Conservation (phyloP, 2,797 vertebrate genomes). For the Rousettus madagascariensis region DNA sequence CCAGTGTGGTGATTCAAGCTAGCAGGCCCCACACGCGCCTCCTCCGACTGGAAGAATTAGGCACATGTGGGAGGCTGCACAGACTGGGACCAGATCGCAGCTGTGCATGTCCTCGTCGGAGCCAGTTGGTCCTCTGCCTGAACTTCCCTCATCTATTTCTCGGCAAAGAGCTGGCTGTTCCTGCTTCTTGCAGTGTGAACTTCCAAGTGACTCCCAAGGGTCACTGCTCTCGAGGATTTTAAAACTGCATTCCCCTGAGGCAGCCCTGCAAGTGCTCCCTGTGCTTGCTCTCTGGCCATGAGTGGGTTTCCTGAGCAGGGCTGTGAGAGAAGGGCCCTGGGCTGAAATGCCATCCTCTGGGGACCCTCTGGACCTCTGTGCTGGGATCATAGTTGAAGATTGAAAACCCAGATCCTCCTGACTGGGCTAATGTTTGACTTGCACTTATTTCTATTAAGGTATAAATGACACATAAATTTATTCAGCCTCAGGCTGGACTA, state of each 20-base stretch:
- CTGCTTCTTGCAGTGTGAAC: background rate
- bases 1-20: background rate
- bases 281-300: background rate
- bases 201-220: background rate
- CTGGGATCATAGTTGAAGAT: background rate
- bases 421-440: background rate
- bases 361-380: background rate
- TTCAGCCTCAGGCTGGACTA: background rate
- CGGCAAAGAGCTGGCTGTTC: background rate
- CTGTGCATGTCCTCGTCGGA: background rate
- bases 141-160: background rate
- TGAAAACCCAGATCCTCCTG: background rate
- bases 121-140: background rate
- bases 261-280: background rate
- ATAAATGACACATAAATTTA: background rate
- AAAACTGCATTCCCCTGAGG: background rate
- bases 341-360: fast-evolving
- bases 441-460: background rate
- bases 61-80: background rate
- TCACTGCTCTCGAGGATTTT: background rate
- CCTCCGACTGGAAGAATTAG: fast-evolving
- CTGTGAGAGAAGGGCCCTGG: background rate
- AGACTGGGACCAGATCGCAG: background rate
- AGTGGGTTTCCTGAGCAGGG: background rate
- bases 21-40: background rate